These are phyloP conservation scores for Schrankia costaestrigalis DNA, from an alignment of 2,888 invertebrate species.

Conservation along the genomic window DNA sequence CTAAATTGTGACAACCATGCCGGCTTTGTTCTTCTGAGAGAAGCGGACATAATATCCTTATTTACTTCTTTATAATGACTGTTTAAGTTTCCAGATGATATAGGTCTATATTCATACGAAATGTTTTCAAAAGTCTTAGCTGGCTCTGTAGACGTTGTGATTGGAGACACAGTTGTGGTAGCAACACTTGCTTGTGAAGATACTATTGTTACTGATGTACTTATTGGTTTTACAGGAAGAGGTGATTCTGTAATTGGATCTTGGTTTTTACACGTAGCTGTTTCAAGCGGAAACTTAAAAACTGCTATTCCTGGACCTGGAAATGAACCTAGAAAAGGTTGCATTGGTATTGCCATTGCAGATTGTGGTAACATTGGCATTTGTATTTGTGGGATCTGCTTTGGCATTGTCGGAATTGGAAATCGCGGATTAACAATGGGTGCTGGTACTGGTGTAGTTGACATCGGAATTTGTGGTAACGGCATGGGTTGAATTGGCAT, in stretches of 20 bases:
- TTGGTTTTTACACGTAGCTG: conserved; percentile 3
- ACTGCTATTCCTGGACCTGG: conserved; percentile 1
- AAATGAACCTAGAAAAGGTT: not conserved
- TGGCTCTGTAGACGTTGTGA: not conserved
- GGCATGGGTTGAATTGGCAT: conserved; percentile 1
- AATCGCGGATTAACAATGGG: too few relatives aligned
- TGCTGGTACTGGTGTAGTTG: not conserved
- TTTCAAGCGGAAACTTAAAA: conserved; percentile 1
- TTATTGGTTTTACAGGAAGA: not conserved
- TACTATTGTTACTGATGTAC: conserved; percentile 1
- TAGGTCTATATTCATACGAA: too few relatives aligned
- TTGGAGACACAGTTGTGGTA: not conserved
- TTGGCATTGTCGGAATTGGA: conserved; percentile 2
- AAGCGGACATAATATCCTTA: conserved; percentile 40
- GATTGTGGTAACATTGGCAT: not conserved
- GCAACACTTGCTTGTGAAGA: not conserved
- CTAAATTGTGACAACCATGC: conserved; percentile 54
- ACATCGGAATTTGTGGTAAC: conserved; percentile 2
- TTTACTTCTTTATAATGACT: conserved; percentile 19
- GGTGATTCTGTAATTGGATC: not conserved
- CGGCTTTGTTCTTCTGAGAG: conserved; percentile 44
- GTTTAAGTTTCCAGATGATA: too few relatives aligned
- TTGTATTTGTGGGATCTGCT: not conserved
- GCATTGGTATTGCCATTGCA: too few relatives aligned
- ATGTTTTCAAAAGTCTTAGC: not conserved